A percentile compares a stretch with the other conserved stretches of the same genome.
Evolutionary conservation across 1,140 invertebrate species (phyloP).

Genomic region (Samia ricini): DNA sequence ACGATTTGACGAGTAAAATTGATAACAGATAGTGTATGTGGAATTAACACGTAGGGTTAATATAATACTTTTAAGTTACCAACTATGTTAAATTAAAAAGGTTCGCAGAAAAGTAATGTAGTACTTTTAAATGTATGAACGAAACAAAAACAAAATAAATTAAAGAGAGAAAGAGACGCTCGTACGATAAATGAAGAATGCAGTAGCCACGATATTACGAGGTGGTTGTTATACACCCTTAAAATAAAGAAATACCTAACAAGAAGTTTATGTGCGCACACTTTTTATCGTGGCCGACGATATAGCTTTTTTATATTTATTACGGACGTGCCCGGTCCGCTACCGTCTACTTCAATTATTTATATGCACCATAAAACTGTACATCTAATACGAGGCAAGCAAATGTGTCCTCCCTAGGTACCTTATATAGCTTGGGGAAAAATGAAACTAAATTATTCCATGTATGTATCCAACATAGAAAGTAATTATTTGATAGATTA

Average conservation of each 20-base stretch:
- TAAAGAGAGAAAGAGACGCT: not conserved
- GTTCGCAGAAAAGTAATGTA: too few species aligned
- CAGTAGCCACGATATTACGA: not conserved
- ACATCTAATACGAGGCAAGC: constrained; percentile 18
- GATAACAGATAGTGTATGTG: too few species aligned
- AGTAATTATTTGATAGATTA: too few species aligned
- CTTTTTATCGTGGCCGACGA: constrained; percentile 44
- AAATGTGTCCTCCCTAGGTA: not conserved
- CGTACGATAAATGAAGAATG: not conserved
- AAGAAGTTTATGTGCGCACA: constrained; percentile 23
- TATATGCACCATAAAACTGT: constrained; percentile 38
- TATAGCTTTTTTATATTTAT: constrained; percentile 66
- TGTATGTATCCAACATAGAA: too few species aligned
- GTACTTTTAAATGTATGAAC: too few species aligned
- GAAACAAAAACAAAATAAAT: too few species aligned
- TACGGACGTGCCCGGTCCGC: constrained; percentile 47
- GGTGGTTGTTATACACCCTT: not conserved
- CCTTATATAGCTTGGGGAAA: not conserved
- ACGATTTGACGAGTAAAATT: too few species aligned
- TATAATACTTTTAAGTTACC: too few species aligned
- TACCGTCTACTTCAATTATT: constrained; percentile 52
- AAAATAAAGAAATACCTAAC: constrained; percentile 15
- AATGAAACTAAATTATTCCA: not conserved
- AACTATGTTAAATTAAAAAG: too few species aligned
- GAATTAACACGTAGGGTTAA: too few species aligned